Evolutionary conservation across 2,797 vertebrate species (phyloP), one percentile per base, ranked within the genome.

Genomic region (Okamejei kenojei): DNA sequence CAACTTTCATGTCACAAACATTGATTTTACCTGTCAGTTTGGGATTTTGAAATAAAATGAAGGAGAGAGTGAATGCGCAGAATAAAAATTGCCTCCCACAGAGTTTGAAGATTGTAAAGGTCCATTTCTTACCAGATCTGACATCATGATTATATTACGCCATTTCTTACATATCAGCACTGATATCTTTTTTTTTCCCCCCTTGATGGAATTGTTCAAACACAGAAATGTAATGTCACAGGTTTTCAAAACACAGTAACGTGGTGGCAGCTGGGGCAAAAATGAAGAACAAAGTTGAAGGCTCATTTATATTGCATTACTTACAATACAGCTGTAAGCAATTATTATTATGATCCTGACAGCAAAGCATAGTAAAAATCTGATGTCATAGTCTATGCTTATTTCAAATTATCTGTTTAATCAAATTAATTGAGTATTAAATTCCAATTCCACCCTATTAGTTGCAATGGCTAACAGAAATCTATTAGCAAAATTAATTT

Each of bases 211-310:
- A 63, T 90, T 90, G 71, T 63, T 73, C 35, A 38, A 38, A 19
- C 10, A 8, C 23, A 2, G 88, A 68, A 90, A 73, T 90, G 65
- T 90, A 90, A 90, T 90, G 88, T 71, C 88, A 90, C 88, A 35
- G 68, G 10, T 73, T 35, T 32, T 11, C n/a, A n/a, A 73, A 73
- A 45, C 88, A 71, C 58, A 29, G 32, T 73, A 90, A 90, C n/a
- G 58, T 90, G 88, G 88, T 71, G 45, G 88, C n/a, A 90, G 88
- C 35, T 21, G 32, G 65, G 32, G 65, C 32, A 38, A 35, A 90
- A 32, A 45, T 38, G 32, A 90, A 2, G 88, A 26, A 90, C n/a
- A 1, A 38, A 90, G 68, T 32, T 58, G 2, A 17, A 58, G 82
- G 26, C 82, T 29, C 58, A 86, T 61, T 86, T 61, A 86, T 86